Conservation (phyloP, 2,888 invertebrate genomes). For the Acleris literana region DNA sequence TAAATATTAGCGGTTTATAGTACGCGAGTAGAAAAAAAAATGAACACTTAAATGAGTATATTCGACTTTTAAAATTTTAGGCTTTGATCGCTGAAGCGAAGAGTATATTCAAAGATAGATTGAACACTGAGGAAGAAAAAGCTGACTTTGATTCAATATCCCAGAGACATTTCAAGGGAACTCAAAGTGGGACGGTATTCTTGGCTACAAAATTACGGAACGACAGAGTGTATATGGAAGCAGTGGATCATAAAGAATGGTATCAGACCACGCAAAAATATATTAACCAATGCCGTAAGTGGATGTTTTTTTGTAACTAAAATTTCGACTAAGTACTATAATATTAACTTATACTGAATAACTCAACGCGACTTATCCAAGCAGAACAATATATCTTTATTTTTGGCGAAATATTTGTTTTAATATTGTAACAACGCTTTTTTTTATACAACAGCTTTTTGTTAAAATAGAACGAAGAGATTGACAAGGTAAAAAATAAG, state of each 20-base stretch:
- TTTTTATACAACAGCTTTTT: too few relatives aligned
- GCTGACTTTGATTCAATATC: constrained; percentile 86
- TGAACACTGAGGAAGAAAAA: constrained; percentile 86
- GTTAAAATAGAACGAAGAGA: too few relatives aligned
- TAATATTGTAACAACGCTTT: too few relatives aligned
- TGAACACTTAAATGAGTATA: too few relatives aligned
- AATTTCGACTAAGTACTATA: not conserved
- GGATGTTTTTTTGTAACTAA: not conserved
- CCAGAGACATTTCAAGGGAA: constrained; percentile 67
- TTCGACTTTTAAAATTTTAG: constrained; percentile 58
- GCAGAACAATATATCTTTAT: too few relatives aligned
- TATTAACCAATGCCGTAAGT: constrained; percentile 86
- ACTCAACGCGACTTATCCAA: too few relatives aligned
- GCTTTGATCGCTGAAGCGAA: constrained; percentile 89
- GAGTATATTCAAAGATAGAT: constrained; percentile 89
- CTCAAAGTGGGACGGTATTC: constrained; percentile 53
- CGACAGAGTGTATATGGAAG: constrained; percentile 70
- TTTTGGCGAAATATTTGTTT: too few relatives aligned
- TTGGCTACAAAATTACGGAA: constrained; percentile 58
- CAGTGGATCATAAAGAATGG: constrained; percentile 84
- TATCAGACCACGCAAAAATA: constrained; percentile 84
- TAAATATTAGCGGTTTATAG: too few relatives aligned
- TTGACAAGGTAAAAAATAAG: too few relatives aligned
- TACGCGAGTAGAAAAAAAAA: too few relatives aligned
- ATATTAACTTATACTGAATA: too few relatives aligned